Evolutionary conservation across 2,113 vertebrate genomes (phyloP), one percentile per base, ranked within the genome.

Genomic region (Scytalopus superciliaris): DNA sequence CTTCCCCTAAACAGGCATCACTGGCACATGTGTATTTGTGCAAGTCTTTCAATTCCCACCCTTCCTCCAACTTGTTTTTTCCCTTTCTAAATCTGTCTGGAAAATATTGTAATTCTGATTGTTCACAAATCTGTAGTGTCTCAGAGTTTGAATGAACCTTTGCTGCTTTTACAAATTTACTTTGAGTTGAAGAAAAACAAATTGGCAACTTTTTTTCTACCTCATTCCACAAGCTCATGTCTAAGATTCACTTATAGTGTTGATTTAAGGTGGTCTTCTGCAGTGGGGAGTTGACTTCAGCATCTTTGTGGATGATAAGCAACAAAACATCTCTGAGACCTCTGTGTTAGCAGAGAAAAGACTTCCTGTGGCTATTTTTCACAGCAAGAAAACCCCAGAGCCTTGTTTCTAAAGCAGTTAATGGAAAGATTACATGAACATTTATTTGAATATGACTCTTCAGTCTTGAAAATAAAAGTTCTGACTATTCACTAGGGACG

Each of bases 391-490:
- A 50, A 8, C 6, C 13, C 7, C 35, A n/a, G 7, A 57, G 1
- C 6, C 11, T 74, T 57, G 5, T 14, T 75, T 75, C 18, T 49
- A 27, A 30, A 47, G 5, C 3, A 39, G 24, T 68, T 73, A 68
- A 60, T 44, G 12, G 21, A 78, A 64, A 14, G 7, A 52, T 28
- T 28, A 59, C 33, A 37, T 22, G 15, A 70, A 8, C 30, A 70
- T 31, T 64, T 60, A 33, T 24, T 8, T 52, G 40, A 80, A 62
- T 62, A n/a, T 7, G 15, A 53, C 5, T 72, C 15, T 24, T 12
- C 0, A 0, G 6, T 35, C 21, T 33, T 3, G 3, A 83, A 79
- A 35, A 50, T 19, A 45, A 50, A 37, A 50, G 7, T 37, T 24
- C 35, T 50, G n/a, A n/a, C n/a, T n/a, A n/a, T n/a, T n/a, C n/a